These are phyloP conservation scores for Apamea monoglypha DNA, from an alignment of 2,888 invertebrate genomes.

Conservation along the genomic window DNA sequence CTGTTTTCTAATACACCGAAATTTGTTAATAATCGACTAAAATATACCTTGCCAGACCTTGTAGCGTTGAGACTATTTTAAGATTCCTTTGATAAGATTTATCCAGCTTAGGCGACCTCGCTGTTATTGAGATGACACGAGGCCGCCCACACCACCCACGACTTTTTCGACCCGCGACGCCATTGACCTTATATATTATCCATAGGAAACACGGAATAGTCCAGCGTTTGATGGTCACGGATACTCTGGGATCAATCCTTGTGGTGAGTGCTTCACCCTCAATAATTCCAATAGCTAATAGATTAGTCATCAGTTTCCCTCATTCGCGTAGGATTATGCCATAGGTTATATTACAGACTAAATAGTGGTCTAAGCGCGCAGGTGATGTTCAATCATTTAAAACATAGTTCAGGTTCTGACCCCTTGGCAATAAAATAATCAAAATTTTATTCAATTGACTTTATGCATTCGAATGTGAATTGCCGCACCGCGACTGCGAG, in stretches of 20 bases:
- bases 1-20: not conserved
- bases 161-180: slow-evolving; percentile 2
- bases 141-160: slow-evolving; percentile 5
- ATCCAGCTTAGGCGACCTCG: not conserved
- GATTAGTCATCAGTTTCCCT: too few species aligned
- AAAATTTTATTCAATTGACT: too few species aligned
- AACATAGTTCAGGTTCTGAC: not conserved
- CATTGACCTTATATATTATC: slow-evolving; percentile 2
- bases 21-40: not conserved
- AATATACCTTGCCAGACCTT: not conserved
- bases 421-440: not conserved
- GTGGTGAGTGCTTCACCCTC: not conserved
- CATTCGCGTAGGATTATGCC: too few species aligned
- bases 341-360: too few species aligned
- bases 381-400: not conserved
- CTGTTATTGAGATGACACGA: not conserved
- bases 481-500: too few species aligned
- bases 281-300: not conserved
- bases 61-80: not conserved
- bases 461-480: too few species aligned
- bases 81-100: not conserved
- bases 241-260: not conserved
- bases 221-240: not conserved
- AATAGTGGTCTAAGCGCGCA: not conserved
- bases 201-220: slow-evolving; percentile 11